A percentile compares a stretch with the other conserved stretches of the same genome.
phyloP scores from a whole-genome alignment of 2,888 invertebrate genomes.

The Panopea generosa region DNA sequence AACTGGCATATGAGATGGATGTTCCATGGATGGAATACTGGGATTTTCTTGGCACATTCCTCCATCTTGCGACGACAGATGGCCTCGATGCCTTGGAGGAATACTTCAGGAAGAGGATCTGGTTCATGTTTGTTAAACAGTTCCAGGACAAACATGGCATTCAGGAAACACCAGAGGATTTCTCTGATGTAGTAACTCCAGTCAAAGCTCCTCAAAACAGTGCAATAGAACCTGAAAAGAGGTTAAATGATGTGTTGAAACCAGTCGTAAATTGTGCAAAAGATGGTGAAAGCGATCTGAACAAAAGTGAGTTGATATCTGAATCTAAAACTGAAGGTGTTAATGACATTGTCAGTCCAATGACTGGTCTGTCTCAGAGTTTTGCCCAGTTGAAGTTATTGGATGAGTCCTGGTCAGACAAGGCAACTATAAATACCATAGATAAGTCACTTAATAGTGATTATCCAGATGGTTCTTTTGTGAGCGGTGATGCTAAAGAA shows the following conservation, averaged over 20 bases:
- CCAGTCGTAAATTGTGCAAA: neutral
- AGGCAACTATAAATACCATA: constrained; percentile 24
- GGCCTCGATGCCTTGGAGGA: constrained; percentile 92
- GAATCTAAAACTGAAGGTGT: neutral
- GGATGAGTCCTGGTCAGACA: constrained; percentile 59
- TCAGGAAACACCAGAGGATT: constrained; percentile 10
- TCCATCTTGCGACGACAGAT: constrained; percentile 91
- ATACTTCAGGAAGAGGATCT: constrained; percentile 87
- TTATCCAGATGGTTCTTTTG: neutral
- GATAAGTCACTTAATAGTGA: constrained; percentile 3
- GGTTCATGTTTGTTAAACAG: constrained; percentile 44
- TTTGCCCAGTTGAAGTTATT: constrained; percentile 62
- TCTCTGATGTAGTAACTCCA: constrained; percentile 14
- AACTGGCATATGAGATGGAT: constrained; percentile 77
- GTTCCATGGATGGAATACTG: constrained; percentile 95
- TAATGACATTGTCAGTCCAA: constrained; percentile 59
- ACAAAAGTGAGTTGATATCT: neutral
- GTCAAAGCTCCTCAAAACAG: neutral
- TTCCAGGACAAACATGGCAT: constrained; percentile 49
- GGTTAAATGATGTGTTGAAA: neutral
- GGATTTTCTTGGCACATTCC: constrained; percentile 94
- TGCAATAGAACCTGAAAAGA: neutral
- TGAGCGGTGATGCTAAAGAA: too few relatives aligned
- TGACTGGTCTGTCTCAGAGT: constrained; percentile 59
- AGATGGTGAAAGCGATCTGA: neutral